Base-by-base conservation (phyloP, 2,888 invertebrate genomes). In the Drosophila testacea region DNA sequence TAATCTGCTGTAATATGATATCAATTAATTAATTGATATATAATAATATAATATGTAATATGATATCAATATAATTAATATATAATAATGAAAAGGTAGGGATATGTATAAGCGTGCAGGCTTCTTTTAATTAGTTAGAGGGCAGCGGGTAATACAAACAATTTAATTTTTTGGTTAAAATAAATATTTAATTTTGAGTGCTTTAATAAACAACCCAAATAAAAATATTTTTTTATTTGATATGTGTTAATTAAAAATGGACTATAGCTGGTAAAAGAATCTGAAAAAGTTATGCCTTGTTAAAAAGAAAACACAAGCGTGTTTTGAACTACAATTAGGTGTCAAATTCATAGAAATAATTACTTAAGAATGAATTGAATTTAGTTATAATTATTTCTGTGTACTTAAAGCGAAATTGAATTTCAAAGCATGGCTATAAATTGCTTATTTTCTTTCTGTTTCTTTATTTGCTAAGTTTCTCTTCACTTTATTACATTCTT, bases 381-480 rank as follows among this genome's bases (percentile, higher is more conserved):
- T 22, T 22, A 10, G 4, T 13, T 42, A 10, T 27, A 28, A n/a
- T 27, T 6, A 27, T 11, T 28, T 3, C 27, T 44, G 44, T 44
- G 6, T 16, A 34, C 6, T 34, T 6, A 10, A 48, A 11, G 4
- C 10, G 6, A 48, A 48, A 48, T 6, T 52, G 38, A 13, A 52
- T 39, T 32, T 27, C 6, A 48, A 27, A 50, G 16, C 6, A 34
- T n/a, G 28, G 7, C 22, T 11, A 34, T 34, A 27, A 5, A 9
- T 41, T 54, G 34, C 4, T 69, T 47, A 16, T 48, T 54, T 61
- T 62, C 63, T 52, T 67, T 66, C 44, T 55, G 36, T 39, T 75
- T 65, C 68, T 81, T 81, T 81, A 50, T 50, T 50, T 50, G 36
- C 32, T 9, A 32, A 73, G 69, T 82, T 68, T 68, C 5, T 47